phyloP scores from a whole-genome alignment of 2,888 invertebrate species.

The Eilema griseolum region DNA sequence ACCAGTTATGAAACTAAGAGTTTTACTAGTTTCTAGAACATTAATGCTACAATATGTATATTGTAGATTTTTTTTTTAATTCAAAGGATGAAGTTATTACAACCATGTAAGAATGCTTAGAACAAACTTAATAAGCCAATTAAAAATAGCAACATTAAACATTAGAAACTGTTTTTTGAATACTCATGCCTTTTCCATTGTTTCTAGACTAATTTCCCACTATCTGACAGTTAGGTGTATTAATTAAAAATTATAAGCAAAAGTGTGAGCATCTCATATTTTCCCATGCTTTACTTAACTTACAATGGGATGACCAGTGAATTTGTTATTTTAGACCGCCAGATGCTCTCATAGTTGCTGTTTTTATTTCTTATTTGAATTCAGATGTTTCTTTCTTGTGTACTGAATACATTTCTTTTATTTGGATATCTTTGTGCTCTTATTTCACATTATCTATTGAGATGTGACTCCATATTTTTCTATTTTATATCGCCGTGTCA shows the following conservation, averaged over 20 bases:
- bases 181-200: slow-evolving; percentile 71
- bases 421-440: slow-evolving; percentile 3
- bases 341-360: slow-evolving; percentile 36
- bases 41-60: slow-evolving; percentile 45
- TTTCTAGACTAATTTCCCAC: slow-evolving; percentile 73
- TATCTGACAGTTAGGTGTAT: slow-evolving; percentile 76
- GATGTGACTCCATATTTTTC: not conserved
- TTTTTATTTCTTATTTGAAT: slow-evolving; percentile 28
- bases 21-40: slow-evolving; percentile 38
- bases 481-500: slow-evolving; percentile 6
- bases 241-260: slow-evolving; percentile 79
- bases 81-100: slow-evolving; percentile 16
- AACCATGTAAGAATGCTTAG: slow-evolving; percentile 20
- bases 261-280: slow-evolving; percentile 63
- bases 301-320: slow-evolving; percentile 73
- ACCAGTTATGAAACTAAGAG: slow-evolving; percentile 34
- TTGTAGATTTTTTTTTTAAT: not conserved
- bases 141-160: slow-evolving; percentile 57
- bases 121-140: slow-evolving; percentile 46
- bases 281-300: slow-evolving; percentile 81
- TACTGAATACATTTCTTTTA: slow-evolving; percentile 11
- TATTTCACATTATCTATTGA: slow-evolving; percentile 8
- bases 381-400: slow-evolving; percentile 25
- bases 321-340: slow-evolving; percentile 57
- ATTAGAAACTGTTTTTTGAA: slow-evolving; percentile 75